phyloP scores from a whole-genome alignment of 2,888 invertebrate genomes.

The Spatulosminthurus flaviceps region DNA sequence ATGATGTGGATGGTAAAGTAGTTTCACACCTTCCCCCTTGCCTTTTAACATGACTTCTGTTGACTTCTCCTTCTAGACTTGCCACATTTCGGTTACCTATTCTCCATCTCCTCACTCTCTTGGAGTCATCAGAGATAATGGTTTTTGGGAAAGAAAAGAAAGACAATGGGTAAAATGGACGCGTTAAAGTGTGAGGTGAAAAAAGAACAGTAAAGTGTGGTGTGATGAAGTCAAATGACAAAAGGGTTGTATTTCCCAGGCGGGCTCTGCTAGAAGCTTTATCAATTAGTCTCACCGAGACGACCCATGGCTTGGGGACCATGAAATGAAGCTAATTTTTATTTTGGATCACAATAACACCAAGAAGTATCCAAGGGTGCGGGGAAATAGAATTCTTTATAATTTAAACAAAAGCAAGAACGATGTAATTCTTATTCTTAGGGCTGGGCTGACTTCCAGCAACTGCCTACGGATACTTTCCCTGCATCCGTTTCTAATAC shows the following conservation, averaged over 20 bases:
- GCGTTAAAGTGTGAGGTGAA: constrained; percentile 45
- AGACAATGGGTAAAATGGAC: constrained; percentile 47
- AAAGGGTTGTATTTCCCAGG: constrained; percentile 49
- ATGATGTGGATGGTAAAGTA: constrained; percentile 29
- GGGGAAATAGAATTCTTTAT: constrained; percentile 56
- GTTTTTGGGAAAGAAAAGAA: constrained; percentile 44
- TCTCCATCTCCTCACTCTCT: constrained; percentile 8
- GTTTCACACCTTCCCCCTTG: constrained; percentile 28
- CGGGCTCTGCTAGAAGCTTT: constrained; percentile 32
- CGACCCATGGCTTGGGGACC: constrained; percentile 30
- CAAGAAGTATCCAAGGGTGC: constrained; percentile 52
- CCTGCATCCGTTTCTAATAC: neutral
- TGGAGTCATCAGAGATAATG: constrained; percentile 47
- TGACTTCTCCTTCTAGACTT: constrained; percentile 22
- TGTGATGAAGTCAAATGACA: constrained; percentile 38
- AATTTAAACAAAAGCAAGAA: constrained; percentile 51
- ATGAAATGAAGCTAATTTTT: constrained; percentile 54
- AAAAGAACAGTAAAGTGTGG: constrained; percentile 39
- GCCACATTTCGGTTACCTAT: neutral
- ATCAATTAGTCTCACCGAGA: constrained; percentile 40
- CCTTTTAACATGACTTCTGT: constrained; percentile 31
- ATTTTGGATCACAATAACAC: constrained; percentile 42
- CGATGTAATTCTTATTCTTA: constrained; percentile 22
- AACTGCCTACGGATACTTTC: constrained; percentile 1
- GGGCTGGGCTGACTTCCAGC: neutral